A percentile compares a stretch with the other conserved stretches of the same genome.
These are phyloP conservation scores for Lichenostomus cassidix DNA, from an alignment of 2,113 vertebrate genomes.

Conservation along the genomic window DNA sequence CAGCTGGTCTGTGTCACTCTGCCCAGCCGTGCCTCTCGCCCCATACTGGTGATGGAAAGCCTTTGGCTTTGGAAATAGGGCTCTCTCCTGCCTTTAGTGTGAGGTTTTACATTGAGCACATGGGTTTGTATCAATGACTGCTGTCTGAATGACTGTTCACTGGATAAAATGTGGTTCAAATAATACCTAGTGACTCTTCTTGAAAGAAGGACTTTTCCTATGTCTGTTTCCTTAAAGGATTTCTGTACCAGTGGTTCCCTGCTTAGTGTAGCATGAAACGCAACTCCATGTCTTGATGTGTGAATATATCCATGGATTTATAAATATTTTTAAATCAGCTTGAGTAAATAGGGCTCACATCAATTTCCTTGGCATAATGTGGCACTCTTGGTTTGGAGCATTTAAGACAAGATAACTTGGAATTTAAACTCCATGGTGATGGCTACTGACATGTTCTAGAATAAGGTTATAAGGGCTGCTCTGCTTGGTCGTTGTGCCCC, in stretches of 20 bases:
- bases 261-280: background rate
- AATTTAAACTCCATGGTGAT: background rate
- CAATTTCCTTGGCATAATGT: background rate
- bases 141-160: background rate
- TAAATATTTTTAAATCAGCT: rapidly evolving
- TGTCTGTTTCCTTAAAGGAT: background rate
- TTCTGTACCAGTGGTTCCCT: background rate
- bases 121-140: background rate
- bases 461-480: background rate
- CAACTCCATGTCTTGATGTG: background rate
- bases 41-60: too few relatives aligned
- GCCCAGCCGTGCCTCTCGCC: background rate
- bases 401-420: background rate
- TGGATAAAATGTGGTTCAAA: background rate
- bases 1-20: rapidly evolving
- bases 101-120: background rate
- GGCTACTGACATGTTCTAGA: background rate
- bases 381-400: rapidly evolving
- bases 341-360: background rate
- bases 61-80: background rate
- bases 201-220: background rate
- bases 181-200: background rate
- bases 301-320: background rate
- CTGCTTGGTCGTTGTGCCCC: background rate
- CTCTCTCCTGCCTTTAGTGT: background rate